Percentiles rank a stretch among this genome's conserved stretches.
Conservation (phyloP, 2,113 vertebrate species). For the Caretta caretta region DNA sequence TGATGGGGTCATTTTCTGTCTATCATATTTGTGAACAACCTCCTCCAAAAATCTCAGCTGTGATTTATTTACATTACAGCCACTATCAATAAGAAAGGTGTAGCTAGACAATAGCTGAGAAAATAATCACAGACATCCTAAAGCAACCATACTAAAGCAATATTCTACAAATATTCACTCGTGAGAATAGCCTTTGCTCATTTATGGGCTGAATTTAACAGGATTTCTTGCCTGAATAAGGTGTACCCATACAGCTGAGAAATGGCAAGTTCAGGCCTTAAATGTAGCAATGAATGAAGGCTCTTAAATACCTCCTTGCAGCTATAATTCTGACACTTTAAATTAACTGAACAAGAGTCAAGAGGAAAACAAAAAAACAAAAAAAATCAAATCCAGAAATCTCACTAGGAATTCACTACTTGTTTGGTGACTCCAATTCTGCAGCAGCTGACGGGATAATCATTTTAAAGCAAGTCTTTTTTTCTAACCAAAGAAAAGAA, state of each 20-base stretch:
- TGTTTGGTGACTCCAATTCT: neutral
- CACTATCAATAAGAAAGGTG: neutral
- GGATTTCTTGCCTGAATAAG: neutral
- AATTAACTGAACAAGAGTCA: constrained; percentile 5
- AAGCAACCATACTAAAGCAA: neutral
- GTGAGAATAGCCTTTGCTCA: neutral
- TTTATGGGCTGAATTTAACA: neutral
- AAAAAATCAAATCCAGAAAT: neutral
- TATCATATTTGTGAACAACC: neutral
- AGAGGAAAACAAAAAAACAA: neutral
- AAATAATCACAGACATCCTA: neutral
- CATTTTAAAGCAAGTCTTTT: neutral
- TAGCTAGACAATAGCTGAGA: neutral
- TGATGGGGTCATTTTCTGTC: neutral
- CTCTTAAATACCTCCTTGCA: neutral
- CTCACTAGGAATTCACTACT: neutral
- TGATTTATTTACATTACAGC: neutral
- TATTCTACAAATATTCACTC: neutral
- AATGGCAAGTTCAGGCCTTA: neutral
- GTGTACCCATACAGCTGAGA: neutral
- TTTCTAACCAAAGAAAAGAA: neutral
- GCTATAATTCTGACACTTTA: neutral
- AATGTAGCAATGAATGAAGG: constrained; percentile 2
- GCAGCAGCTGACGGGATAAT: neutral
- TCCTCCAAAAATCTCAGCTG: neutral